These are phyloP conservation scores for Ciconia stormi DNA, from an alignment of 2,113 vertebrate species.

Conservation along the genomic window DNA sequence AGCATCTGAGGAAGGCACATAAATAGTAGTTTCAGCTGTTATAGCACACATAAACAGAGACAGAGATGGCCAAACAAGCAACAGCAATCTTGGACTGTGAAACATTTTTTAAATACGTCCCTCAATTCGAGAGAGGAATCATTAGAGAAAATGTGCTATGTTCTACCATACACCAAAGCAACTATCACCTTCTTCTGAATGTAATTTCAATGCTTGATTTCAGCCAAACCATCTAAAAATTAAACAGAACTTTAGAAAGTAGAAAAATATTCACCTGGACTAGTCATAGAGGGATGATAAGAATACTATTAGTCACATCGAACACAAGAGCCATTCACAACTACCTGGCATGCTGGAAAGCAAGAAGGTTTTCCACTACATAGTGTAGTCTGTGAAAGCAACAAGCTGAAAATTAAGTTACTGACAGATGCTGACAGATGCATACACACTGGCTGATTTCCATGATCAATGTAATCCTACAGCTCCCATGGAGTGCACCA, in stretches of 20 bases:
- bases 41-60: neutral
- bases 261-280: neutral
- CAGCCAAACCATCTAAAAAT: neutral
- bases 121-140: neutral
- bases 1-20: neutral
- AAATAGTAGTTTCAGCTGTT: neutral
- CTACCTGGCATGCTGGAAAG: neutral
- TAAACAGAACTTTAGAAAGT: neutral
- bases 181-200: neutral
- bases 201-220: neutral
- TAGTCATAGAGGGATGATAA: neutral
- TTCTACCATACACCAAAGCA: neutral
- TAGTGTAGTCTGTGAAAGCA: neutral
- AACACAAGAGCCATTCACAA: neutral
- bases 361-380: neutral
- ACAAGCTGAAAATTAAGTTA: neutral
- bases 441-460: neutral
- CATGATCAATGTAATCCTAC: neutral
- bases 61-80: neutral
- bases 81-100: neutral
- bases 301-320: neutral
- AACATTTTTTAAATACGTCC: neutral
- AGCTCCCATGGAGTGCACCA: neutral
- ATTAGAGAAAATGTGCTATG: neutral
- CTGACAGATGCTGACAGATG: neutral